phyloP scores from a whole-genome alignment of 1,140 invertebrate species.

The Drosophila tropicalis region DNA sequence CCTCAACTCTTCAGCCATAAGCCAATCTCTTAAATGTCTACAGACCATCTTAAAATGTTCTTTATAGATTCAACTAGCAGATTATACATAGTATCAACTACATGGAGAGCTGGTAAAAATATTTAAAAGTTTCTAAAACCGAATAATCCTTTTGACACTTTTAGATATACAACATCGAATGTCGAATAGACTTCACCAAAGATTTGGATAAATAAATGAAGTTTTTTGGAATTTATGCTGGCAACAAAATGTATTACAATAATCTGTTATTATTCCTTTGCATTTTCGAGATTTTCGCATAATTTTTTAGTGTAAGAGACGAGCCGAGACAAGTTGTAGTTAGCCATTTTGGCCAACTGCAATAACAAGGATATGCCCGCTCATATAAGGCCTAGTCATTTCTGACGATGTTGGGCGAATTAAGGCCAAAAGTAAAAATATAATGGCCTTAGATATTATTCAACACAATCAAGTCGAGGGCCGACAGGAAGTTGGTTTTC shows the following conservation, averaged over 20 bases:
- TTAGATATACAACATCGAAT: no score
- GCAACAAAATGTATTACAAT: neutral
- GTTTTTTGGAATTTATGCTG: neutral
- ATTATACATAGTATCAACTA: no score
- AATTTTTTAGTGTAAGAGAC: neutral
- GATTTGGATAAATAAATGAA: no score
- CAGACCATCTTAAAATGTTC: no score
- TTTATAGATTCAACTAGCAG: no score
- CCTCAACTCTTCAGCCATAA: no score
- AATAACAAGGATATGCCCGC: conserved; percentile 2
- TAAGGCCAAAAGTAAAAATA: conserved; percentile 10
- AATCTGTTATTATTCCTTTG: neutral
- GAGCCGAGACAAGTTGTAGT: neutral
- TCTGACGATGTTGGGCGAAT: conserved; percentile 4
- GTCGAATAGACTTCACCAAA: no score
- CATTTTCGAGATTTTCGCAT: neutral
- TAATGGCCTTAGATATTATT: conserved; percentile 11
- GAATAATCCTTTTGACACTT: no score
- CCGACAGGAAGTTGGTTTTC: conserved; percentile 41
- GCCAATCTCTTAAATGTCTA: no score
- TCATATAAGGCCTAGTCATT: conserved; percentile 4
- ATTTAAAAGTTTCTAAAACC: no score
- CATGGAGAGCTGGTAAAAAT: no score
- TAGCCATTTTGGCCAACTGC: conserved; percentile 6
- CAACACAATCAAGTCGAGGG: conserved; percentile 13